A percentile compares a stretch with the other conserved stretches of the same genome.
phyloP scores from a whole-genome alignment of 2,797 vertebrate species.

The Aphelocoma californica region DNA sequence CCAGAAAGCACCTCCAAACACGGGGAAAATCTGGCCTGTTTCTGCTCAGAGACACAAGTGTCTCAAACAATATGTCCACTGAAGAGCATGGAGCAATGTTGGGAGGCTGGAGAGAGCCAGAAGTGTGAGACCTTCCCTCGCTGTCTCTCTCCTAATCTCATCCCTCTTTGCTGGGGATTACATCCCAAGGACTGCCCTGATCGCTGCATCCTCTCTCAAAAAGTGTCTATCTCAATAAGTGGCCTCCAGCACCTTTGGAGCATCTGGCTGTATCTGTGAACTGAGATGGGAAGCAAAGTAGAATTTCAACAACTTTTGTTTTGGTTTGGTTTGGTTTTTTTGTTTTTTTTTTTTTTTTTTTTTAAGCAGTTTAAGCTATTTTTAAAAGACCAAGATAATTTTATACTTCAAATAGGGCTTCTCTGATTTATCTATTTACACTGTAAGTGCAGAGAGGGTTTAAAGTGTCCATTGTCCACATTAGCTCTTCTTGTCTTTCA shows the following conservation, averaged over 20 bases:
- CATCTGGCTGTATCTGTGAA: background rate
- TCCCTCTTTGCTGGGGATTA: background rate
- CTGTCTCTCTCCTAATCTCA: background rate
- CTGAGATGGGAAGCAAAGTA: background rate
- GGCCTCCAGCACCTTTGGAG: background rate
- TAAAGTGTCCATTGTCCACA: background rate
- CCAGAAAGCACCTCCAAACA: background rate
- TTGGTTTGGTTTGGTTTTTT: too few relatives aligned
- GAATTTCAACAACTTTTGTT: background rate
- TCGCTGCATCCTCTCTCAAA: background rate
- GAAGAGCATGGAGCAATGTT: rapidly evolving
- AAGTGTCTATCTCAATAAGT: background rate
- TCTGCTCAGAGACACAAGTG: background rate
- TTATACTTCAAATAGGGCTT: background rate
- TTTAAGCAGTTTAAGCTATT: background rate
- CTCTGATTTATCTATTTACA: background rate
- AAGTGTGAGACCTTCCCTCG: background rate
- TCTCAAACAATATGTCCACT: background rate
- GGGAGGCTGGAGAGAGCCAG: background rate
- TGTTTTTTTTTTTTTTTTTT: rapidly evolving
- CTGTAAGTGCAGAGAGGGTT: background rate
- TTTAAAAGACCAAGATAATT: background rate
- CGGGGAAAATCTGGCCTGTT: rapidly evolving
- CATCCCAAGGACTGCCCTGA: background rate
- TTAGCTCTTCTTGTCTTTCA: background rate